Evolutionary conservation across 2,888 invertebrate species (phyloP), one percentile per base, ranked within the genome.

Genomic region (Dioctria linearis): DNA sequence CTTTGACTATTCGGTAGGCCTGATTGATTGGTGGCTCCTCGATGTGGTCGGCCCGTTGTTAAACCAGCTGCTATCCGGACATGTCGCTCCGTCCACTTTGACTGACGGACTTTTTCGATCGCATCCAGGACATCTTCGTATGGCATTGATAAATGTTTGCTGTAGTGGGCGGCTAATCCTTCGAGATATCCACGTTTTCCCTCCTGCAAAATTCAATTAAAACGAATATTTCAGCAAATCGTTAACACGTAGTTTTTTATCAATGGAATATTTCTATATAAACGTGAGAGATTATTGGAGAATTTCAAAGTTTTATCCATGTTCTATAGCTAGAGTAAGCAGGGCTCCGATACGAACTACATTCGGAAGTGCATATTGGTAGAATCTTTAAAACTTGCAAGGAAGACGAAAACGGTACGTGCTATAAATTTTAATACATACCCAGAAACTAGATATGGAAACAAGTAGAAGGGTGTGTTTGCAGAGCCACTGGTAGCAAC

Each of bases 91-190:
- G 88, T 87, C 88, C 88, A 88, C 83, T 88, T 88, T 61, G 88
- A 93, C 84, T 94, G 91, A 83, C 96, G 91, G 80, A 96, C 91
- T 87, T 95, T 95, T 88, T 96, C 96, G 79, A 96, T 92, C 86
- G 96, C 95, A 86, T 95, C 94, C 85, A 96, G 90, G 73, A 96
- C 95, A 88, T 96, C 96, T 83, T 95, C 94, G 89, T 95, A 96
- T 89, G 96, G 95, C 84, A 96, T 95, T 86, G 94, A 95, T 90
- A 96, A 95, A 86, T 95, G 93, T 87, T 96, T 96, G 82, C 96
- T 95, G 87, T 96, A 96, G 84, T 95, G 92, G 42, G 95, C 95
- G 11, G 96, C 96, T 82, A 96, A 89, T 42, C 95, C 96, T 90
- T 96, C 96, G 85, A 96, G 90, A 88, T 94, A 95, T 75, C 96